phyloP scores from a whole-genome alignment of 2,888 invertebrate species.

The Megastigmus dorsalis region DNA sequence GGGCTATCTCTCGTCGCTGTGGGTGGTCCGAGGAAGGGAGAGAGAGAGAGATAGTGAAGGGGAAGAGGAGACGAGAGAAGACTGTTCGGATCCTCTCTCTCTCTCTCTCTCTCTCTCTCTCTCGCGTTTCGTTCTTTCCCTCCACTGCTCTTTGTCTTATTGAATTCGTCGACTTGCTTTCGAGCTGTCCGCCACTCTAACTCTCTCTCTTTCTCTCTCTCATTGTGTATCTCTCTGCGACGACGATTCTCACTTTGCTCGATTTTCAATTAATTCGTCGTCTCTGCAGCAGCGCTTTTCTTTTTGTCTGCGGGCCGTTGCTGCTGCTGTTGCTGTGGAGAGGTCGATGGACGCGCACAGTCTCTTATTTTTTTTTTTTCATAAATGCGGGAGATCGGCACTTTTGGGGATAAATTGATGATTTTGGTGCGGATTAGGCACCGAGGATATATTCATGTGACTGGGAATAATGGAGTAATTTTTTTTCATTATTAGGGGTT shows the following conservation, averaged over 20 bases:
- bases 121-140: not conserved
- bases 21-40: conserved; percentile 23
- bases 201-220: not conserved
- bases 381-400: not conserved
- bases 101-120: not conserved
- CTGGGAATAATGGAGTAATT: no score
- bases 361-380: not conserved
- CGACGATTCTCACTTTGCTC: not conserved
- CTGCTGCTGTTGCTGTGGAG: not conserved
- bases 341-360: not conserved
- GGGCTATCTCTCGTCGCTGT: conserved; percentile 11
- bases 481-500: no score
- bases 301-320: not conserved
- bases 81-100: no score
- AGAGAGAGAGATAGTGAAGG: no score
- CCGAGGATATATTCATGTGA: no score
- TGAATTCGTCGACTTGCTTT: not conserved
- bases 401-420: no score
- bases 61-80: no score
- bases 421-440: no score
- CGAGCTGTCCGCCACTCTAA: no score
- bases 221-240: no score
- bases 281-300: not conserved
- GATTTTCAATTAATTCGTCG: conserved; percentile 26
- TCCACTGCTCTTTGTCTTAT: not conserved